Base-by-base conservation (phyloP, 2,888 invertebrate species). In the Hydrotaea cyrtoneurina region DNA sequence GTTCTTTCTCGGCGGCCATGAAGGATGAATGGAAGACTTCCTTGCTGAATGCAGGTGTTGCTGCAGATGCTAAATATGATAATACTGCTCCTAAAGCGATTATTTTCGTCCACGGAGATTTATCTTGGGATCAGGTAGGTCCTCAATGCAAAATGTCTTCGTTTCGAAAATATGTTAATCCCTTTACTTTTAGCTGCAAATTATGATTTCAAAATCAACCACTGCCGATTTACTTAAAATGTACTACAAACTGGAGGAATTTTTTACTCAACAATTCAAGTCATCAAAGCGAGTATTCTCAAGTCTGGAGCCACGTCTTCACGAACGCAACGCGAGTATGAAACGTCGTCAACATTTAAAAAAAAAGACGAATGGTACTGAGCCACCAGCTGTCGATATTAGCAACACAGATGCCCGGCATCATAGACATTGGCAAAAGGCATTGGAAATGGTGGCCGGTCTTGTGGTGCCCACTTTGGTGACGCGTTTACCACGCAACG, bases 231-330 rank as follows among this genome's bases (percentile, higher is more conserved):
- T 99, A 82, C 93, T 98, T 71, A 99, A 99, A 93, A 99, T 99
- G 97, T 98, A 96, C 91, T 96, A 97, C 86, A 99, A 99, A 91
- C 94, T 99, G 46, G 98, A 98, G 89, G 98, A 99, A 93, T 99
- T 99, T 94, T 99, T 99, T 93, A 96, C 97, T 85, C 98, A 98
- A 92, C 99, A 99, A 93, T 98, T 99, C 91, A 98, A 98, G 92
- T 98, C 97, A 87, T 97, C 98, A 91, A 98, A 97, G 91, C 94
- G 98, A 1, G 98, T 98, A 4, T 97, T 98, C 91, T 96, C 96
- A 85, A 95, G 95, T 53, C 90, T 95, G 86, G 95, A 93, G 91
- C 94, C 95, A 0, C 93, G 93, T 43, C 86, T 92, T 15, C 90
- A 90, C 73, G 91, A 92, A 75, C 90, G 91, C 43, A 90, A 88